A percentile compares a stretch with the other conserved stretches of the same genome.
These are phyloP conservation scores for Mastacembelus armatus DNA, from an alignment of 2,797 vertebrate genomes.

Conservation along the genomic window DNA sequence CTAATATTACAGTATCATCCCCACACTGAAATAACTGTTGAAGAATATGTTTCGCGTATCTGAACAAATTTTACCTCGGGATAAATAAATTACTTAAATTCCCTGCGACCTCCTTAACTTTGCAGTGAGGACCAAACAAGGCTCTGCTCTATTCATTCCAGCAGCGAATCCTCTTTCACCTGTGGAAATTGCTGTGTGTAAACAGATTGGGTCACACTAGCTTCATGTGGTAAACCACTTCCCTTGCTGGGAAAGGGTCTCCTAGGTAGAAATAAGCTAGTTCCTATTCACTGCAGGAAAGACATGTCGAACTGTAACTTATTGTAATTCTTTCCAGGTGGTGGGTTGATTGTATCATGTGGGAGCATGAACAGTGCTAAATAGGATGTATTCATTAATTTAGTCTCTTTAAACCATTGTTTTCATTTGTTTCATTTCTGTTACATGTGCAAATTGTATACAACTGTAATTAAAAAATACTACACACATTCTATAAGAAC, in stretches of 20 bases:
- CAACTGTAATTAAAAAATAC: slow-evolving; percentile 7
- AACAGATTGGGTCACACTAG: slow-evolving; percentile 69
- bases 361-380: slow-evolving; percentile 40
- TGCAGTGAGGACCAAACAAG: slow-evolving; percentile 59
- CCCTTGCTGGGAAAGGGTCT: slow-evolving; percentile 71
- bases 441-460: neutral
- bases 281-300: slow-evolving; percentile 72
- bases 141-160: slow-evolving; percentile 57
- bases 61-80: slow-evolving; percentile 47
- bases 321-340: slow-evolving; percentile 77
- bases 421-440: slow-evolving; percentile 22
- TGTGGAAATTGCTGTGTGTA: slow-evolving; percentile 79
- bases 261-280: slow-evolving; percentile 77
- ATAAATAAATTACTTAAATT: slow-evolving; percentile 71
- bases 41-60: slow-evolving; percentile 40
- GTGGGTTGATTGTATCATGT: slow-evolving; percentile 59
- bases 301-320: slow-evolving; percentile 72
- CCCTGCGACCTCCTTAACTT: slow-evolving; percentile 48
- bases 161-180: slow-evolving; percentile 73
- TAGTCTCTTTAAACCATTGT: slow-evolving; percentile 18
- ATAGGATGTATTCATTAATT: slow-evolving; percentile 32
- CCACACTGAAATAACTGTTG: slow-evolving; percentile 24
- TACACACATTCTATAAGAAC: neutral
- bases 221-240: slow-evolving; percentile 83
- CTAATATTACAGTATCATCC: slow-evolving; percentile 21